Evolutionary conservation across 1,140 invertebrate genomes (phyloP).

Genomic region (Platorchestia sp.): DNA sequence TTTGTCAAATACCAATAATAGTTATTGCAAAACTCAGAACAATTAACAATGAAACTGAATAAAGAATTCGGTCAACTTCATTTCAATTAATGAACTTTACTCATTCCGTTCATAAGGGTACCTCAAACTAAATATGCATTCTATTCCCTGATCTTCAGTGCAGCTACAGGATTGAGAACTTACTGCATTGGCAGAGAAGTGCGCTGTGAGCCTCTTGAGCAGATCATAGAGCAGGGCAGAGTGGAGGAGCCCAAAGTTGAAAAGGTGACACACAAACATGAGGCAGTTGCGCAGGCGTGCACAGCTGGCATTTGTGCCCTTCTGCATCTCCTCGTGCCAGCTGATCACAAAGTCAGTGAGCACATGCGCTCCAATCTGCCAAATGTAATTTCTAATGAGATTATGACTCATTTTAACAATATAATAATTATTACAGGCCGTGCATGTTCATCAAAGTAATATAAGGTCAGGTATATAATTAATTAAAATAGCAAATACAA

Average conservation of each 20-base stretch:
- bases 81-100: too few species aligned
- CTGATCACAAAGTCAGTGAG: conserved; percentile 26
- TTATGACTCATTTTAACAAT: not conserved
- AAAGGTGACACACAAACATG: conserved; percentile 41
- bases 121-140: too few species aligned
- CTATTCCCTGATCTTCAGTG: too few species aligned
- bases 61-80: too few species aligned
- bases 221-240: conserved; percentile 27
- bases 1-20: too few species aligned
- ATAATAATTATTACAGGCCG: not conserved
- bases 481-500: not conserved
- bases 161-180: not conserved
- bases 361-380: conserved; percentile 20
- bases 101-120: too few species aligned
- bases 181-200: not conserved
- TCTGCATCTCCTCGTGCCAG: conserved; percentile 45
- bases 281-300: conserved; percentile 18
- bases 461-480: not conserved
- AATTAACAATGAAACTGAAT: too few species aligned
- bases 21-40: too few species aligned
- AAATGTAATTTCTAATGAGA: not conserved
- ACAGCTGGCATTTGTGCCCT: not conserved
- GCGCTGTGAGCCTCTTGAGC: not conserved
- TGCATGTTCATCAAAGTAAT: not conserved
- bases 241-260: conserved; percentile 24